Conservation (phyloP, 2,888 invertebrate species). For the Diabrotica balteata region DNA sequence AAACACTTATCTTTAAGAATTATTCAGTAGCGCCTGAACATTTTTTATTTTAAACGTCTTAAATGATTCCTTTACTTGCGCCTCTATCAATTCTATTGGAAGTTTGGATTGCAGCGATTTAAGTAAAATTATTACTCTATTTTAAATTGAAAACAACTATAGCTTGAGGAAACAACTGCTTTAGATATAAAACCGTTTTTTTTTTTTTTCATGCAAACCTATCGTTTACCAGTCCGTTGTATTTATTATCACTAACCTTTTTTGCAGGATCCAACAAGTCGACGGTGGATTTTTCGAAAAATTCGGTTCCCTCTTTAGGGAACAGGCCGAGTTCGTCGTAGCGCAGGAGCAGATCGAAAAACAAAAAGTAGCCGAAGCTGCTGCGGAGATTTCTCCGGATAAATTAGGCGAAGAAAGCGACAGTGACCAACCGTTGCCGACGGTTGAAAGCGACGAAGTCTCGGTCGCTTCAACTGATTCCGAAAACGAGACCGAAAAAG, state of each 20-base stretch:
- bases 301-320: conserved; percentile 76
- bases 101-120: too few relatives aligned
- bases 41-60: too few relatives aligned
- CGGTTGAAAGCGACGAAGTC: conserved; percentile 51
- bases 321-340: conserved; percentile 68
- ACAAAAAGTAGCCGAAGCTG: conserved; percentile 54
- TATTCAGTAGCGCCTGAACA: too few relatives aligned
- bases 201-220: too few relatives aligned
- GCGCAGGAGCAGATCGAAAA: conserved; percentile 61
- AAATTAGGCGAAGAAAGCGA: conserved; percentile 41
- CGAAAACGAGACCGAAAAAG: conserved; percentile 69
- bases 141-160: too few relatives aligned
- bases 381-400: conserved; percentile 47
- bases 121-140: too few relatives aligned
- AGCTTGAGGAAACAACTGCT: too few relatives aligned
- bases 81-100: too few relatives aligned
- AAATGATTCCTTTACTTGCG: too few relatives aligned
- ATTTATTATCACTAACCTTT: not conserved
- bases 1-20: too few relatives aligned
- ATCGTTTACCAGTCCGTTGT: too few relatives aligned
- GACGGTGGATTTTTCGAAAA: conserved; percentile 87
- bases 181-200: too few relatives aligned
- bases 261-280: conserved; percentile 76
- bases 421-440: conserved; percentile 36
- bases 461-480: conserved; percentile 63